A percentile compares a stretch with the other conserved stretches of the same genome.
These are phyloP conservation scores for Temnothorax longispinosus DNA, from an alignment of 1,140 invertebrate genomes.

Conservation along the genomic window DNA sequence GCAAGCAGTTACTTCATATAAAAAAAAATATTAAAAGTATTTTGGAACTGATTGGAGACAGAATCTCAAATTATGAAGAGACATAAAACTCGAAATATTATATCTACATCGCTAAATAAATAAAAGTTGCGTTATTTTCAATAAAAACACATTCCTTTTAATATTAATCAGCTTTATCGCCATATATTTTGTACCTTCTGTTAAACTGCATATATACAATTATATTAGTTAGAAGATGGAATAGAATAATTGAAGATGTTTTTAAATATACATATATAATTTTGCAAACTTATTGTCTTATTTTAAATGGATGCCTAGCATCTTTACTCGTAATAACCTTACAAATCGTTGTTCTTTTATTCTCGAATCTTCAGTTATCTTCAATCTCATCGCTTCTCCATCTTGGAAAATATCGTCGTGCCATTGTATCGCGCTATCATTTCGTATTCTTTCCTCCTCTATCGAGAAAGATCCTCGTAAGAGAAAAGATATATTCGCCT, in stretches of 20 bases:
- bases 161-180: not conserved
- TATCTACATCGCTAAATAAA: not conserved
- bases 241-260: not conserved
- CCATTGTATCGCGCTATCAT: constrained; percentile 6
- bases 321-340: not conserved
- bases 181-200: not conserved
- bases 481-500: constrained; percentile 22
- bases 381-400: constrained; percentile 20
- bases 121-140: not conserved
- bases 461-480: not conserved
- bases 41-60: not conserved
- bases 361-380: not conserved
- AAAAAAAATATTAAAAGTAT: not conserved
- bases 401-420: constrained; percentile 17
- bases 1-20: not conserved
- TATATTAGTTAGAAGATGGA: not conserved
- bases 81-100: not conserved
- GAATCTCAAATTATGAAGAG: not conserved
- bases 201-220: not conserved
- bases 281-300: not conserved
- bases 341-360: not conserved
- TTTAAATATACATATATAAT: not conserved
- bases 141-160: not conserved
- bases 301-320: not conserved
- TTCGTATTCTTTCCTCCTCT: constrained; percentile 13